Evolutionary conservation across 1,140 invertebrate species (phyloP).

Genomic region (Cephus cinctus): DNA sequence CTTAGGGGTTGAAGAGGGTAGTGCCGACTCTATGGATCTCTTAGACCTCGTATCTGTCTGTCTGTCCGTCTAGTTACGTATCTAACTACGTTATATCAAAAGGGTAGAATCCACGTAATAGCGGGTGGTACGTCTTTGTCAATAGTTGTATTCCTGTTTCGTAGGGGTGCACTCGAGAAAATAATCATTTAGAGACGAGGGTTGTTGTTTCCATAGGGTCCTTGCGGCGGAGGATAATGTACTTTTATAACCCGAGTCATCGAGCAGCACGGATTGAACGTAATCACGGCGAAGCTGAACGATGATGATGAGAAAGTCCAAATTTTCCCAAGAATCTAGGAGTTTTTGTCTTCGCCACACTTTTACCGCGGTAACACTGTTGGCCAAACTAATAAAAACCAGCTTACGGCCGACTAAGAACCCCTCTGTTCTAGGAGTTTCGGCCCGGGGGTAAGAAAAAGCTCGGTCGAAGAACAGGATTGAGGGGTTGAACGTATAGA

Average conservation of each 20-base stretch:
- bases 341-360: background rate
- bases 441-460: slow-evolving; percentile 15
- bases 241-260: background rate
- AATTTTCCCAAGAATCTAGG: background rate
- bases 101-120: no score
- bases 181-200: slow-evolving; percentile 16
- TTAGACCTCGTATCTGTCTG: background rate
- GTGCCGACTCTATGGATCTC: slow-evolving; percentile 6
- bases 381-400: slow-evolving; percentile 31
- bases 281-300: no score
- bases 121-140: slow-evolving; percentile 13
- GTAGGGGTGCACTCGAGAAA: slow-evolving; percentile 10
- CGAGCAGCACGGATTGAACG: background rate
- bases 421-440: slow-evolving; percentile 7
- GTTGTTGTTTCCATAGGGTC: slow-evolving; percentile 6
- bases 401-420: slow-evolving; percentile 12
- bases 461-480: slow-evolving; percentile 9
- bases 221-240: background rate
- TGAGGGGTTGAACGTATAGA: slow-evolving; percentile 3
- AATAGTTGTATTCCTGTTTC: slow-evolving; percentile 21
- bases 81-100: slow-evolving; percentile 22
- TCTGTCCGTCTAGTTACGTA: background rate
- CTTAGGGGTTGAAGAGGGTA: slow-evolving; percentile 27
- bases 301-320: no score
- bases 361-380: slow-evolving; percentile 10